Percentiles rank a stretch among this genome's conserved stretches.
These are phyloP conservation scores for Spheniscus mendiculus DNA, from an alignment of 2,113 vertebrate species.

Conservation along the genomic window DNA sequence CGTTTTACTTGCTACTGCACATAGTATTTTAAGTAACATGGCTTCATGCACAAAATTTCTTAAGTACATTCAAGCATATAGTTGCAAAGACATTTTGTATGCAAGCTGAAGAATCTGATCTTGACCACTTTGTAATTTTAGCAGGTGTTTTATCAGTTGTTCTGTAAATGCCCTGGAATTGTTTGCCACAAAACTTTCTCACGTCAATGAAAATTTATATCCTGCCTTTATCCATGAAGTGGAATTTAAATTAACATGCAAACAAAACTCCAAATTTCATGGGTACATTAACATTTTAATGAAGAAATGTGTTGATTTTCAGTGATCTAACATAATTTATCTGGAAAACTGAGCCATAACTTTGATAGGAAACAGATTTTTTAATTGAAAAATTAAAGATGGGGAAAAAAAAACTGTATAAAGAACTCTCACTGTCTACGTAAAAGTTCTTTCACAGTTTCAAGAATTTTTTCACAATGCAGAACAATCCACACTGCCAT, in stretches of 20 bases:
- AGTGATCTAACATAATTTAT: neutral
- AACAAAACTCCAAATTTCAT: neutral
- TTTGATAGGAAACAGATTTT: neutral
- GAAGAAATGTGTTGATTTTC: neutral
- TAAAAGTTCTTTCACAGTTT: neutral
- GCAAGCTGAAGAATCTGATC: neutral
- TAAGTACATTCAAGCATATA: neutral
- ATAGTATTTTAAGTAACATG: neutral
- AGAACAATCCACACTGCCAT: neutral
- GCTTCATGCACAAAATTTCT: neutral
- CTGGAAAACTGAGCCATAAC: neutral
- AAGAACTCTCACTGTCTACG: neutral
- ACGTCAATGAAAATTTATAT: neutral
- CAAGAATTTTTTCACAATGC: neutral
- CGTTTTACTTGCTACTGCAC: neutral
- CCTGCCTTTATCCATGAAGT: neutral
- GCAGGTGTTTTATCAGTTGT: neutral
- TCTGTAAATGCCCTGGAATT: neutral
- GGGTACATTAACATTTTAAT: neutral
- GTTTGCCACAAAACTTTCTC: neutral
- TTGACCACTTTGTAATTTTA: neutral
- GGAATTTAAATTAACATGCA: neutral
- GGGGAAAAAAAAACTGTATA: neutral
- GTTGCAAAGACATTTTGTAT: neutral
- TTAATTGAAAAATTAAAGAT: conserved; percentile 9